Evolutionary conservation across 2,888 invertebrate genomes (phyloP).

Genomic region (Drosophila lutescens): DNA sequence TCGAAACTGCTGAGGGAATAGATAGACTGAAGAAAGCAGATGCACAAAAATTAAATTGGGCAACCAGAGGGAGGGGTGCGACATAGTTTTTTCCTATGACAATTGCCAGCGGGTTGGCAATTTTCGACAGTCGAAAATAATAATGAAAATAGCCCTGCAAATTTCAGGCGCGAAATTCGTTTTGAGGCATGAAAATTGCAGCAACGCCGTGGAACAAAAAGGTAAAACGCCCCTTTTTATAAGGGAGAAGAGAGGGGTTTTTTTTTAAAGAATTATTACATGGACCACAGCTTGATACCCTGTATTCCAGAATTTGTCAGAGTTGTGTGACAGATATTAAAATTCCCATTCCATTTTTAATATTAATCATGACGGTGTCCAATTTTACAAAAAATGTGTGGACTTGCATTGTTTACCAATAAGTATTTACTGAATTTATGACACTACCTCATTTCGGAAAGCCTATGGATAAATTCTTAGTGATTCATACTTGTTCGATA

Average conservation of each 20-base stretch:
- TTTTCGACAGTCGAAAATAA: slow-evolving; percentile 21
- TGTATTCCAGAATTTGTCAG: not conserved
- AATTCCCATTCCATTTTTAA: not conserved
- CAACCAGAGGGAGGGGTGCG: not conserved
- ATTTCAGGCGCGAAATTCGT: slow-evolving; percentile 58
- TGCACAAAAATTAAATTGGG: slow-evolving; percentile 7
- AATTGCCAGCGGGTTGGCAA: slow-evolving; percentile 52
- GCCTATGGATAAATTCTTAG: not conserved
- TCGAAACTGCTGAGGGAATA: slow-evolving; percentile 17
- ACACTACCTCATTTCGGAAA: not conserved
- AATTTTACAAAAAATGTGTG: not conserved
- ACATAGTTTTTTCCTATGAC: slow-evolving; percentile 24
- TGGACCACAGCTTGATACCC: slow-evolving; percentile 11
- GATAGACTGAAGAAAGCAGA: slow-evolving; percentile 25
- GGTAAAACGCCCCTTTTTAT: slow-evolving; percentile 39
- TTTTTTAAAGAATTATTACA: slow-evolving; percentile 12
- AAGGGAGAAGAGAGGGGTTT: slow-evolving; percentile 5
- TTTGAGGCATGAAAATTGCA: slow-evolving; percentile 58
- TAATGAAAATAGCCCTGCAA: slow-evolving; percentile 48
- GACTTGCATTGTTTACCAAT: not conserved
- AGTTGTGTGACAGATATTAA: not conserved
- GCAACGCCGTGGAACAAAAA: slow-evolving; percentile 29
- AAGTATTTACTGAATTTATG: not conserved
- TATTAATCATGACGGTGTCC: too few species aligned
- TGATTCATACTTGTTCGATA: not conserved